A percentile compares a stretch with the other conserved stretches of the same genome.
These are phyloP conservation scores for Sphaeridia pumilis DNA, from an alignment of 2,888 invertebrate genomes.

Conservation along the genomic window DNA sequence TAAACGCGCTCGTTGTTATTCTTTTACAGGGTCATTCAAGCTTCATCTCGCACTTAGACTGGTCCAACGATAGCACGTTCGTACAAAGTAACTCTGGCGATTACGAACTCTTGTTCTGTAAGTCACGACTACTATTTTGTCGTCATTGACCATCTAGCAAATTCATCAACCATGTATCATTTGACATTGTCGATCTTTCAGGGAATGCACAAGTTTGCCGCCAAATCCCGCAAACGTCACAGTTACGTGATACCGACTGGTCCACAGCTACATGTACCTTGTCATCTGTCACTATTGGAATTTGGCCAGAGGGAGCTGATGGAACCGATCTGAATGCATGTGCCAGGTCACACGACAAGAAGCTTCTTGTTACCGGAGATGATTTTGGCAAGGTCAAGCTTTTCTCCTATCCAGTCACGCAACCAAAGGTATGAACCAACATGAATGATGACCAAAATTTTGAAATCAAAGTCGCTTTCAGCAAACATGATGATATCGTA, in stretches of 20 bases:
- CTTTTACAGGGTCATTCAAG: slow-evolving; percentile 73
- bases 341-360: slow-evolving; percentile 50
- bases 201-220: slow-evolving; percentile 79
- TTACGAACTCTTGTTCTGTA: slow-evolving; percentile 80
- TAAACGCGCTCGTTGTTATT: no score
- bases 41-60: slow-evolving; percentile 77
- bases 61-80: slow-evolving; percentile 70
- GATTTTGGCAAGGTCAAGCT: slow-evolving; percentile 85
- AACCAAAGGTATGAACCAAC: slow-evolving; percentile 85
- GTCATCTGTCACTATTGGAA: slow-evolving; percentile 65
- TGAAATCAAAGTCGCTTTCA: no score
- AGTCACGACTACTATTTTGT: slow-evolving; percentile 42
- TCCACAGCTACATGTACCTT: slow-evolving; percentile 66
- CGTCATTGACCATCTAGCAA: no score
- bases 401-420: slow-evolving; percentile 67
- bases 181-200: no score
- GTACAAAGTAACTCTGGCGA: slow-evolving; percentile 80
- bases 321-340: slow-evolving; percentile 78
- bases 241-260: slow-evolving; percentile 67
- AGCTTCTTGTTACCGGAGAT: slow-evolving; percentile 68
- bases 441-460: no score
- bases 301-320: slow-evolving; percentile 85
- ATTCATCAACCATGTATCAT: no score
- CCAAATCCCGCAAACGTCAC: slow-evolving; percentile 58
- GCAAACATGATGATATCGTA: no score